phyloP scores from a whole-genome alignment of 2,888 invertebrate genomes.

The Nasonia oneida region DNA sequence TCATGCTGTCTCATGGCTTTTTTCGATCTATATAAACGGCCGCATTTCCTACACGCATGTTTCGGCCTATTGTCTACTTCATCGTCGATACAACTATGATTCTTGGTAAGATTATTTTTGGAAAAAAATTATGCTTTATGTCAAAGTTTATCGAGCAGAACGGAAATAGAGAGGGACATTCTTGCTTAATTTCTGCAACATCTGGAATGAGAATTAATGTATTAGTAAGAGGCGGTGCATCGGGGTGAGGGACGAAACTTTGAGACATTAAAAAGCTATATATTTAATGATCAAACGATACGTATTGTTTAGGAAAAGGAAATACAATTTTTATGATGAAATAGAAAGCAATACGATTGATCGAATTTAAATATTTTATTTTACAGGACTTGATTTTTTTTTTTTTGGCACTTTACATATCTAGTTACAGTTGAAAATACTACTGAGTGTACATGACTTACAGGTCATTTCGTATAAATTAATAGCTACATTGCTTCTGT shows the following conservation, averaged over 20 bases:
- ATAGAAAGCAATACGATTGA: neutral
- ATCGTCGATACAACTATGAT: neutral
- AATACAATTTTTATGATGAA: neutral
- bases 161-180: neutral
- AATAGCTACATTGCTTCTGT: neutral
- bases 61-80: neutral
- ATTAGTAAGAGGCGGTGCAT: neutral
- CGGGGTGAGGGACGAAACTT: neutral
- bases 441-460: neutral
- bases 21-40: neutral
- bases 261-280: too few species aligned
- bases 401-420: neutral
- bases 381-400: neutral
- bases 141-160: neutral
- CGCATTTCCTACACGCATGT: neutral
- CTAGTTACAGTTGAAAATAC: neutral
- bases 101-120: neutral
- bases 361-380: neutral
- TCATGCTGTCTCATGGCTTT: neutral
- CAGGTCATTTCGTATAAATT: neutral
- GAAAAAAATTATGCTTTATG: neutral
- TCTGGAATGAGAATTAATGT: neutral
- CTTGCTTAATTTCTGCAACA: neutral
- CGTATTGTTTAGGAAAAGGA: neutral
- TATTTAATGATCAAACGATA: neutral